These are phyloP conservation scores for Drosophila paracracens DNA, from an alignment of 2,888 invertebrate genomes.

Conservation along the genomic window DNA sequence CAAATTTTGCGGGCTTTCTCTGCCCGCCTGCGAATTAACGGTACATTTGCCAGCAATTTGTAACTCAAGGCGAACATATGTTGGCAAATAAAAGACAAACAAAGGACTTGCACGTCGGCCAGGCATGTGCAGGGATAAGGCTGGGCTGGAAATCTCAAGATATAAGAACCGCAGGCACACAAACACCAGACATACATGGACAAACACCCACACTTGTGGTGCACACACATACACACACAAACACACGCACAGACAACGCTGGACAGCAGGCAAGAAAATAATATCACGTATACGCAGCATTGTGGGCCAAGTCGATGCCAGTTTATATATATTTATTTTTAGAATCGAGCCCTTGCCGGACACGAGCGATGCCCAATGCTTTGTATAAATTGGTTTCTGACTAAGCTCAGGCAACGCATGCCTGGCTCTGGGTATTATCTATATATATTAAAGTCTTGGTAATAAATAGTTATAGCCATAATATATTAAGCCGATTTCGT, in stretches of 20 bases:
- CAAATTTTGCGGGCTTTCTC: conserved; percentile 56
- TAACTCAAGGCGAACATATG: conserved; percentile 77
- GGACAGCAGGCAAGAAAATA: conserved; percentile 30
- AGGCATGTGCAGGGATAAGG: conserved; percentile 47
- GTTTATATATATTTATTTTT: conserved; percentile 59
- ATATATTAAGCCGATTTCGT: not conserved
- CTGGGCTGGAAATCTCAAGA: conserved; percentile 28
- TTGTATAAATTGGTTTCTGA: conserved; percentile 26
- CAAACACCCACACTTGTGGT: conserved; percentile 6
- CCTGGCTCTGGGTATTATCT: not conserved
- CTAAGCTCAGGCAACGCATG: not conserved
- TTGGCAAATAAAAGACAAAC: conserved; percentile 79
- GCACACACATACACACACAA: conserved; percentile 12
- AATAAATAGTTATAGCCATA: conserved; percentile 7
- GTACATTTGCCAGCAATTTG: conserved; percentile 68
- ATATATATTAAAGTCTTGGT: not conserved
- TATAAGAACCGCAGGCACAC: conserved; percentile 47
- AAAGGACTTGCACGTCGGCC: conserved; percentile 54
- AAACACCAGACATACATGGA: conserved; percentile 14
- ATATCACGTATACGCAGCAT: conserved; percentile 71
- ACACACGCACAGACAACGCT: conserved; percentile 1
- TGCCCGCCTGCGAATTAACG: conserved; percentile 56
- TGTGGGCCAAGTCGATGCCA: conserved; percentile 47
- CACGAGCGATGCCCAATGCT: conserved; percentile 27
- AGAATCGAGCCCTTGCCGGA: conserved; percentile 38